Evolutionary conservation across 2,113 vertebrate species (phyloP).

Genomic region (Cyanocitta stelleri): DNA sequence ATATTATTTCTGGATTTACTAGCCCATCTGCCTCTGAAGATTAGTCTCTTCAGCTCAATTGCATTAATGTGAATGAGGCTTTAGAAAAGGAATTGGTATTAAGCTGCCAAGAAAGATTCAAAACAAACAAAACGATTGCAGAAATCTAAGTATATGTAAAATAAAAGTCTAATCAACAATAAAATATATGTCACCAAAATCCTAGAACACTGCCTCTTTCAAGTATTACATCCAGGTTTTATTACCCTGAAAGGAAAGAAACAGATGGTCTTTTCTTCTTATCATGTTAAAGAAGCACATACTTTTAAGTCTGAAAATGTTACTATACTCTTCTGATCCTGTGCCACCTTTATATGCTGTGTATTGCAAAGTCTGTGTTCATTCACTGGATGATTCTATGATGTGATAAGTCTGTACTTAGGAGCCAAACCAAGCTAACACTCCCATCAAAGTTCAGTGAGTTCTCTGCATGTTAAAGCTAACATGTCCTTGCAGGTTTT

Average conservation of each 20-base stretch:
- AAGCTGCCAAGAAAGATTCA: background rate
- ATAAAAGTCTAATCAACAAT: background rate
- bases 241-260: background rate
- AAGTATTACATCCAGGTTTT: background rate
- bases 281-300: background rate
- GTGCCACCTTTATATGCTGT: background rate
- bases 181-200: background rate
- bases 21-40: background rate
- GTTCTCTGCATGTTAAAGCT: background rate
- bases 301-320: background rate
- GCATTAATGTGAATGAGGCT: background rate
- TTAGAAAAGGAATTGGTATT: background rate
- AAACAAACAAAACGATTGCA: background rate
- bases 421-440: background rate
- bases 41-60: background rate
- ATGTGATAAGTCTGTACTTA: background rate
- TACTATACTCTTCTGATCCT: background rate
- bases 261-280: background rate
- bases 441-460: background rate
- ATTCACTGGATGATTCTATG: accelerated
- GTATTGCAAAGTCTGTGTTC: background rate
- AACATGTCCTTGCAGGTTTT: background rate
- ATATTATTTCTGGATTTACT: background rate
- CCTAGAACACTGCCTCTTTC: background rate
- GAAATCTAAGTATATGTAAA: background rate